Evolutionary conservation across 53 echinoderm and acorn worm species (phyloP).

Genomic region (Actinopyga echinites): DNA sequence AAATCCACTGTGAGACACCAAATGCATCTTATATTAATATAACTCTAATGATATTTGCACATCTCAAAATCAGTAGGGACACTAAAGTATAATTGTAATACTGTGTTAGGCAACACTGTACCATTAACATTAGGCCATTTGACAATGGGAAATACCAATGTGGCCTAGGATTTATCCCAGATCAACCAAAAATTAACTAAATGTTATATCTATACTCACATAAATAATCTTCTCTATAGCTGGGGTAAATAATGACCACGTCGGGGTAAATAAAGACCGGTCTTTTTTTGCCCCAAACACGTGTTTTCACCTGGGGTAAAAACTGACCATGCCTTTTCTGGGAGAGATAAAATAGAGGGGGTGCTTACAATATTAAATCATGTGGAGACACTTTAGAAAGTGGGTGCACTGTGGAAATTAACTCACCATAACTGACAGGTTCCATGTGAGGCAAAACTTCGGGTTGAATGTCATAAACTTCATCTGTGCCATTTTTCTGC

Average conservation of each 20-base stretch:
- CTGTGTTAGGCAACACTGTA: no score
- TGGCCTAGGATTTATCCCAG: neutral
- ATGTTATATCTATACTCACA: neutral
- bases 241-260: slow-evolving; percentile 20
- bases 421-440: slow-evolving; percentile 5
- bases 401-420: slow-evolving; percentile 17
- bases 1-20: no score
- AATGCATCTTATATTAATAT: no score
- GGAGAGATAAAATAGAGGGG: slow-evolving; percentile 21
- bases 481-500: neutral
- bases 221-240: slow-evolving; percentile 14
- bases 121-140: neutral
- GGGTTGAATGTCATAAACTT: slow-evolving; percentile 25
- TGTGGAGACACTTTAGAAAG: slow-evolving; percentile 21
- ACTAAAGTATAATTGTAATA: no score
- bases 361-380: slow-evolving; percentile 10
- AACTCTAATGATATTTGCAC: no score
- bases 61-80: no score
- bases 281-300: slow-evolving; percentile 15
- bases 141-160: neutral
- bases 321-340: slow-evolving; percentile 3
- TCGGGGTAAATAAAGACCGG: neutral
- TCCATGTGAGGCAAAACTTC: slow-evolving; percentile 22
- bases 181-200: neutral
- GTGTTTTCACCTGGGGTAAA: slow-evolving; percentile 17